Base-by-base conservation (phyloP, 2,113 vertebrate genomes). In the Erinaceus europaeus region DNA sequence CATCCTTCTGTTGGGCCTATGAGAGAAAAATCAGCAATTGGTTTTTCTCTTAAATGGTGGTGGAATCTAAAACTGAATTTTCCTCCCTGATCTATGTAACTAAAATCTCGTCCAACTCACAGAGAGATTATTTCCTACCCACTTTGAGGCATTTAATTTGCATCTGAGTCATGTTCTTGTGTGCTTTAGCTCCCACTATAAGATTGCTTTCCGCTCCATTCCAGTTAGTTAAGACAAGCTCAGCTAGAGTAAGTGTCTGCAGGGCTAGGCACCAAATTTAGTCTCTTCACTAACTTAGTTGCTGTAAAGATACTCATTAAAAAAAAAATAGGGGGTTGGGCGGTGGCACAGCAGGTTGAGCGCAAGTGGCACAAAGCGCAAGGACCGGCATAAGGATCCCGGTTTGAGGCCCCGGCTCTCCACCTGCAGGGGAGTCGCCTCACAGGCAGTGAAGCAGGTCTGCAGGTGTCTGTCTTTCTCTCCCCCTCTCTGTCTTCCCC, bases 1-100 rank as follows among this genome's bases (percentile, higher is more conserved):
- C 97, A 57, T 98, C 98, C 74, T 98, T 98, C 94, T 99, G 98
- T 89, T 98, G 98, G 92, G 98, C 98, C 98, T 99, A 78, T 76
- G 55, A 95, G 91, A 95, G 83, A 87, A 84, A 67, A 93, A 84
- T 57, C 61, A 72, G 9, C 40, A 57, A 3, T 59, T 74, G 71
- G 20, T 25, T 12, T 86, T 36, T 38, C 32, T 84, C 94, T 68
- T 90, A 89, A 90, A 90, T 78, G 89, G 29, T 8, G 46, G 46
- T 23, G 61, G 50, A 88, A 80, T 13, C 25, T 15, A 5, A 75
- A 85, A 20, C 40, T 55, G n/a, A 85, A 84, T 50, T 88, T 78
- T 65, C 38, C 38, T 76, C 32, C 55, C 72, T 80, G 1, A 64
- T 82, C 36, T 71, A 50, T 91, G 4, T 68, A 79, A 71, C 36